Conservation (phyloP, 2,888 invertebrate genomes). For the Petrolisthes cinctipes region DNA sequence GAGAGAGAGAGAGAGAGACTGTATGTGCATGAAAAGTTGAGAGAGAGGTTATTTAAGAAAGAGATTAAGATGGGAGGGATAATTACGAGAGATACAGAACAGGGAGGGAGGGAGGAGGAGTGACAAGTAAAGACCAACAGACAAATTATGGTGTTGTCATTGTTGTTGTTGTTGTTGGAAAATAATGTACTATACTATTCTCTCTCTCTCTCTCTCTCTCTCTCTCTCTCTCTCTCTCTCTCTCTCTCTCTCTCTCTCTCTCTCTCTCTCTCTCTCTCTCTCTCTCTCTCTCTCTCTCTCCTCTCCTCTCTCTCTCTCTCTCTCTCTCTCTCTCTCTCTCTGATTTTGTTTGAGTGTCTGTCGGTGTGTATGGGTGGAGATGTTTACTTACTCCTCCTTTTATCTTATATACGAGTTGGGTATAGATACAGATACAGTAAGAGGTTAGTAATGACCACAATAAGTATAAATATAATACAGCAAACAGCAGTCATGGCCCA, state of each 20-base stretch:
- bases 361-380: not conserved
- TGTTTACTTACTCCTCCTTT: not conserved
- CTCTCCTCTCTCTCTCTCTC: not conserved
- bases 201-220: not conserved
- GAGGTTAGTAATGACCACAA: no score
- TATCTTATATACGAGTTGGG: not conserved
- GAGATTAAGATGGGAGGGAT: no score
- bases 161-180: not conserved
- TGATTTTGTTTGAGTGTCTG: not conserved
- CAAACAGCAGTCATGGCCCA: no score
- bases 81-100: no score
- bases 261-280: constrained; percentile 12
- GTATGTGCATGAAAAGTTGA: no score
- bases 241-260: not conserved
- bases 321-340: constrained; percentile 10
- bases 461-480: no score
- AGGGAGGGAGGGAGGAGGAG: no score
- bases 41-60: no score
- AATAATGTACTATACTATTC: not conserved
- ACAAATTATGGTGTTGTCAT: no score
- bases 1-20: no score
- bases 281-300: constrained; percentile 13
- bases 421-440: no score
- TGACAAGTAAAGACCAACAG: no score
- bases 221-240: not conserved